phyloP scores from a whole-genome alignment of 2,113 vertebrate species.

The Limanda limanda region DNA sequence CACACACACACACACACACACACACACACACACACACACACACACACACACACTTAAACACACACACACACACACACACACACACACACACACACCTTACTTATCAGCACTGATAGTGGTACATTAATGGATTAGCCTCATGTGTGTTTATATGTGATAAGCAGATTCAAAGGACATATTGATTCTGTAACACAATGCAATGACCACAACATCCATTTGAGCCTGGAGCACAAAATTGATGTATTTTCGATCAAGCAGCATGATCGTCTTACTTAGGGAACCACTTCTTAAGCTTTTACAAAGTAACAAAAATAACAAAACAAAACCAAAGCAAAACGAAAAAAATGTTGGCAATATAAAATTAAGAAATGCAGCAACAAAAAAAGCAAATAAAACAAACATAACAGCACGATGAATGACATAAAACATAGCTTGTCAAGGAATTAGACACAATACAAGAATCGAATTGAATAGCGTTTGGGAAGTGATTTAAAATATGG shows the following conservation, averaged over 20 bases:
- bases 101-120: conserved; percentile 62
- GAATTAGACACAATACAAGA: too few species aligned
- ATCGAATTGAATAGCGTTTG: too few species aligned
- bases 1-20: conserved; percentile 21
- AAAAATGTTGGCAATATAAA: too few species aligned
- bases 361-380: too few species aligned
- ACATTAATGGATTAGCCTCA: conserved; percentile 77
- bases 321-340: too few species aligned
- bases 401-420: too few species aligned
- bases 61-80: conserved; percentile 23
- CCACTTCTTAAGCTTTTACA: neutral
- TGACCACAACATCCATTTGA: conserved; percentile 56
- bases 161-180: conserved; percentile 66
- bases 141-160: conserved; percentile 65
- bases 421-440: too few species aligned
- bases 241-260: neutral
- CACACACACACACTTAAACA: conserved; percentile 15
- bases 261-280: neutral
- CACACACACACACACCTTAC: conserved; percentile 22
- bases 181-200: conserved; percentile 67
- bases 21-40: conserved; percentile 29
- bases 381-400: too few species aligned
- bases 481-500: too few species aligned
- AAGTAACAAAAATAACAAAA: too few species aligned
- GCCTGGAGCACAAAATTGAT: neutral